Evolutionary conservation across 2,888 invertebrate species (phyloP).

Genomic region (Scrobipalpa costella): DNA sequence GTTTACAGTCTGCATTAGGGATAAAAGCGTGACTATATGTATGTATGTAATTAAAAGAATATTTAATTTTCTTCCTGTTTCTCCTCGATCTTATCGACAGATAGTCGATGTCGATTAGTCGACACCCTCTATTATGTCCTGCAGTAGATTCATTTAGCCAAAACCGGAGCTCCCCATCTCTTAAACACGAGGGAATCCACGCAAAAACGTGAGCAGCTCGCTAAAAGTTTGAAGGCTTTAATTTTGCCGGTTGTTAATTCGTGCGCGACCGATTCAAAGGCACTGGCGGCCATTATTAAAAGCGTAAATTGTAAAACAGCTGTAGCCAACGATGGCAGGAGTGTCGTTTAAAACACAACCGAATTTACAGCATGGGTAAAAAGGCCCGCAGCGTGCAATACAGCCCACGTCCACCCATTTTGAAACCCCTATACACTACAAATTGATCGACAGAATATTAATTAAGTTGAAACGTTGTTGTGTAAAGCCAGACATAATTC

Average conservation of each 20-base stretch:
- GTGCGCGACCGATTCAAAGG: conserved; percentile 75
- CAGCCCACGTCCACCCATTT: not conserved
- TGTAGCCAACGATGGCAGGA: conserved; percentile 70
- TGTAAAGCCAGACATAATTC: not conserved
- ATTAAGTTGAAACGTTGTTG: not conserved
- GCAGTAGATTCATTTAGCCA: not conserved
- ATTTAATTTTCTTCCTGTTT: too few species aligned
- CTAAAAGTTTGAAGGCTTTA: conserved; percentile 76
- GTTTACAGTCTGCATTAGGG: too few species aligned
- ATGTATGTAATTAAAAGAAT: too few species aligned
- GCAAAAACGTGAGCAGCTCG: conserved; percentile 40
- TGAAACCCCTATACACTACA: conserved; percentile 1
- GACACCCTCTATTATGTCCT: too few species aligned
- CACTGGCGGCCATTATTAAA: conserved; percentile 75
- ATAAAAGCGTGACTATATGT: too few species aligned
- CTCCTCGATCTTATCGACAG: too few species aligned
- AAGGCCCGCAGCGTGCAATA: not conserved
- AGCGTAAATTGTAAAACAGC: conserved; percentile 80
- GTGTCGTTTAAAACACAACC: conserved; percentile 68
- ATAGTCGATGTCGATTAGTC: too few species aligned
- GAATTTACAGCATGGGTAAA: conserved; percentile 44
- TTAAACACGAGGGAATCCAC: conserved; percentile 5
- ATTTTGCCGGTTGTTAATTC: conserved; percentile 76
- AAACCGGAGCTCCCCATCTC: not conserved
- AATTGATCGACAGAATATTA: conserved; percentile 5